Evolutionary conservation across 2,113 vertebrate genomes (phyloP), one percentile per base, ranked within the genome.

Genomic region (Psittacara wagleri): DNA sequence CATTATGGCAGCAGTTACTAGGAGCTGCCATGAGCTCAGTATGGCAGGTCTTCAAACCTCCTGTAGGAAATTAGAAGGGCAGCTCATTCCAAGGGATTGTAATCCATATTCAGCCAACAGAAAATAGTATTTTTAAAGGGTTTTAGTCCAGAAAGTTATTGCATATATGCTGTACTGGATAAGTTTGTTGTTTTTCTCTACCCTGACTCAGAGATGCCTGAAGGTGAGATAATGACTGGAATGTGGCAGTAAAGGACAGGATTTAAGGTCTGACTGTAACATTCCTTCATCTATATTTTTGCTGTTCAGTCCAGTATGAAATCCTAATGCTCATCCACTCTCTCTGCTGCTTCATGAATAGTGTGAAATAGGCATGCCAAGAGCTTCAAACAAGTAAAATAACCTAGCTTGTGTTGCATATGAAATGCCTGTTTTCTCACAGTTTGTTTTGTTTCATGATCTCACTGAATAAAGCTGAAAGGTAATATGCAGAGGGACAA

Each of bases 311-410:
- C 52, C 31, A 17, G 5, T 44, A 8, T 49, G 75, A 77, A 69
- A 67, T 74, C 15, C 15, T 52, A 55, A 43, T 16, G 6, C 35
- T 55, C 39, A 54, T 12, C 13, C 1, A 2, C 46, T 80, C 14
- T 41, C 35, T 83, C 11, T 46, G 18, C 28, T n/a, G 41, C 8
- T 66, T 24, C 52, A 7, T 29, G 20, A 2, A 1, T 20, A 18
- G 17, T 14, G n/a, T 61, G 48, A 37, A 13, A 57, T 1, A 52
- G 44, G 20, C 15, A 18, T 0, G 2, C 15, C 4, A 15, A 17
- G 78, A 55, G 23, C 31, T 85, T 79, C 23, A 43, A 44, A 49
- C 14, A 67, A 43, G 46, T n/a, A 10, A 70, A 76, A 64, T 29
- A 12, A 66, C 19, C 22, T 90, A 27, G 1, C 27, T 43, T 41